A percentile compares a stretch with the other conserved stretches of the same genome.
Conservation (phyloP, 1,140 invertebrate genomes). For the Magallana angulata region DNA sequence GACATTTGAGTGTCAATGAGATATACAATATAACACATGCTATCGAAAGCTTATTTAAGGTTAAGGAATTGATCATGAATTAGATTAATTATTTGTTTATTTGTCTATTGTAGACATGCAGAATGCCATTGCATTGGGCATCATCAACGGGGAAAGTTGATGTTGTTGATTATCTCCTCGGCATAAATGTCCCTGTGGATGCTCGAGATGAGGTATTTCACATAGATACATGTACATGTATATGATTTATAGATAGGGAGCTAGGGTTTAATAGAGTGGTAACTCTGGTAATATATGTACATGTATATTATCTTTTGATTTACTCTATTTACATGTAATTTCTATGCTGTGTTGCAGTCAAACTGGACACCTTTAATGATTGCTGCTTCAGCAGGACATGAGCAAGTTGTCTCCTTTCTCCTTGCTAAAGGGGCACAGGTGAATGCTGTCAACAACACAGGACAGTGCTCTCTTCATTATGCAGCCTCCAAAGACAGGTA, state of each 20-base stretch:
- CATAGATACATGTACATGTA: background rate
- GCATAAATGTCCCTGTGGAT: slow-evolving; percentile 80
- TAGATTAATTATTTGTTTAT: background rate
- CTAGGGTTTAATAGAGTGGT: no score
- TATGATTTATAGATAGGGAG: background rate
- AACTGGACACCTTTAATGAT: slow-evolving; percentile 90
- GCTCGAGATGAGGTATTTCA: slow-evolving; percentile 76
- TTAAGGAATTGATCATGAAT: no score
- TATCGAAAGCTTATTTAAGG: no score
- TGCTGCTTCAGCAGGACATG: slow-evolving; percentile 88
- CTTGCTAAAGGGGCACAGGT: slow-evolving; percentile 86
- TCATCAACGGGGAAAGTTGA: slow-evolving; percentile 85
- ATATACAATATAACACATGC: no score
- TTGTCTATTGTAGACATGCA: slow-evolving; percentile 63
- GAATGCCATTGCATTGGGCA: slow-evolving; percentile 85
- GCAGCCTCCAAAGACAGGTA: slow-evolving; percentile 66
- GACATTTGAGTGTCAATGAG: no score
- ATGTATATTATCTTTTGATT: background rate
- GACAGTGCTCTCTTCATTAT: slow-evolving; percentile 76
- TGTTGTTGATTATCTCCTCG: slow-evolving; percentile 84
- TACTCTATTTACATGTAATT: slow-evolving; percentile 6
- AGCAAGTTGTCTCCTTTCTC: slow-evolving; percentile 85
- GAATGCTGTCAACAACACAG: slow-evolving; percentile 85
- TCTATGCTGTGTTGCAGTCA: slow-evolving; percentile 80
- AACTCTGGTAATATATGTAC: no score